Percentiles rank a stretch among this genome's conserved stretches.
phyloP scores from a whole-genome alignment of 2,888 invertebrate genomes.

The Orthonychiurus folsomi region DNA sequence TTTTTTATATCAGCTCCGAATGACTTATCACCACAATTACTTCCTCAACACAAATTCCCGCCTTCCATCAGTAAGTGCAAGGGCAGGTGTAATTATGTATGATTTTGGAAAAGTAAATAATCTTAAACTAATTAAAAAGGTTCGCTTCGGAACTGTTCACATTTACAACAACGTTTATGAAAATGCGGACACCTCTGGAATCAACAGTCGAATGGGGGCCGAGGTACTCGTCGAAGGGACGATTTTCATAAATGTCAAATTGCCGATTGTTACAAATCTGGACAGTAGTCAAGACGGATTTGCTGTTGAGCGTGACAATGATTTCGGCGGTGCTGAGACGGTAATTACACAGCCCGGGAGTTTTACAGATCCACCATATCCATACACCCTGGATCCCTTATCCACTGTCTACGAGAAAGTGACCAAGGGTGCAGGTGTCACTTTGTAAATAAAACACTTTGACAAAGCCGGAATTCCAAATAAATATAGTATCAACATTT shows the following conservation, averaged over 20 bases:
- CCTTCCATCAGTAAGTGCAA: slow-evolving; percentile 18
- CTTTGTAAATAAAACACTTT: no score
- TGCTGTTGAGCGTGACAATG: slow-evolving; percentile 17
- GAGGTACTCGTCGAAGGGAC: slow-evolving; percentile 17
- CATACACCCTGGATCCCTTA: slow-evolving; percentile 2
- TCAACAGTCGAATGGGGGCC: slow-evolving; percentile 18
- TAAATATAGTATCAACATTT: not conserved
- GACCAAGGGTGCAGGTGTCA: no score
- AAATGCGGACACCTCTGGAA: slow-evolving; percentile 12
- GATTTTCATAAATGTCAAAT: slow-evolving; percentile 5
- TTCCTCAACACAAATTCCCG: slow-evolving; percentile 11
- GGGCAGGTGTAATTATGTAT: no score
- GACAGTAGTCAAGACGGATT: slow-evolving; percentile 15
- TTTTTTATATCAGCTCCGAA: slow-evolving; percentile 3
- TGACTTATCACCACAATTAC: slow-evolving; percentile 18
- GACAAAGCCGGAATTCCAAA: not conserved
- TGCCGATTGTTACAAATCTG: slow-evolving; percentile 11
- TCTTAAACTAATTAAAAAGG: no score
- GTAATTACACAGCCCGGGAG: slow-evolving; percentile 16
- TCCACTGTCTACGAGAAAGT: no score
- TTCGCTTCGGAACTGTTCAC: slow-evolving; percentile 19
- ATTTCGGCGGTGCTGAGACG: not conserved
- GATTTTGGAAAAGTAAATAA: no score
- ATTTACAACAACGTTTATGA: slow-evolving; percentile 18
- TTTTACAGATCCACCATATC: slow-evolving; percentile 14